Base-by-base conservation (phyloP, 2,113 vertebrate genomes). In the Cricetomys ansorgei region DNA sequence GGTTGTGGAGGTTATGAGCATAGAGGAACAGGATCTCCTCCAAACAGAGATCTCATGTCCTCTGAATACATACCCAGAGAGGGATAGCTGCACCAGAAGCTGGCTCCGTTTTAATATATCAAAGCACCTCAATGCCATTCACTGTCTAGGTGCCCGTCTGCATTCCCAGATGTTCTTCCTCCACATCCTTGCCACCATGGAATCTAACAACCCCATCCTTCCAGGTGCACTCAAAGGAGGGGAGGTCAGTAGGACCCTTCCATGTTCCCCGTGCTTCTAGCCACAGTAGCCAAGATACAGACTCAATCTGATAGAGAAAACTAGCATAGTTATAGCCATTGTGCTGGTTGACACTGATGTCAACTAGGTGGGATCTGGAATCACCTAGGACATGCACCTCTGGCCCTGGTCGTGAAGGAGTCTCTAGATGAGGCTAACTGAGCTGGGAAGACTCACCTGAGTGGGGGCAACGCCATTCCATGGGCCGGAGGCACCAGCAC, bases 71-170 rank as follows among this genome's bases (percentile, higher is more conserved):
- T 11, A 25, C 15, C 11, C 65, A 45, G 45, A 72, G 27, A 25
- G 16, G 11, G 5, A 21, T 10, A 6, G 10, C 43, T 17, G 1
- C 21, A 12, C n/a, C 21, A 21, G 0, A 11, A 0, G 1, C 55
- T 29, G 40, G 27, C 29, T 80, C 65, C 50, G 6, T 12, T 67
- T n/a, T 57, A 55, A 8, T 31, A 25, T 12, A 65, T 17, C 13
- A 48, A 48, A 7, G 77, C 48, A 4, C 9, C 9, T 7, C 69
- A 7, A 23, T 15, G 10, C 31, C 4, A 4, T 19, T 67, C 16
- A 25, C 34, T 40, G 29, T 45, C 19, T 11, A 1, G 48, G 7
- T n/a, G 11, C 57, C 67, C 9, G 10, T 11, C 43, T 48, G 21
- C 57, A 65, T 48, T 57, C 75, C 67, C 57, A 29, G 29, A 5